phyloP scores from a whole-genome alignment of 2,888 invertebrate species.

The Pollenia angustigena region DNA sequence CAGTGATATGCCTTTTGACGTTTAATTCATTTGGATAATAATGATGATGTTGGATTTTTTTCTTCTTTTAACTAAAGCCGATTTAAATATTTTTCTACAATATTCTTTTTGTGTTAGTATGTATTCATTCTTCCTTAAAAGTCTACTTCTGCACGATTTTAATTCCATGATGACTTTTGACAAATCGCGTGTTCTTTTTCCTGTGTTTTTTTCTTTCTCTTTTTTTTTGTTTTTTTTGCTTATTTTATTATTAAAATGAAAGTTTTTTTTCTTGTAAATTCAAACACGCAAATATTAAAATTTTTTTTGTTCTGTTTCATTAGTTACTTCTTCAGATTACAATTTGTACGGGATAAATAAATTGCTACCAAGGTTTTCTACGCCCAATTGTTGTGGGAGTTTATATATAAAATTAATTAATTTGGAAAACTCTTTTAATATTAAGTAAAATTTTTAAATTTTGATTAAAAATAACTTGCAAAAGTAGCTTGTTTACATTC shows the following conservation, averaged over 20 bases:
- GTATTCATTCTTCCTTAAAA: constrained; percentile 18
- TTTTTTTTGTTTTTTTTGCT: not conserved
- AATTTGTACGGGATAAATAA: constrained; percentile 29
- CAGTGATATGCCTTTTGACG: constrained; percentile 24
- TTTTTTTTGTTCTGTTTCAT: constrained; percentile 31
- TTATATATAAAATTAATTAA: no score
- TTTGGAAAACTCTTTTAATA: no score
- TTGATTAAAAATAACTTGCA: not conserved
- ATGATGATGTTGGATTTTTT: not conserved
- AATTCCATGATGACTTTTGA: constrained; percentile 17
- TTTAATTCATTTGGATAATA: constrained; percentile 26
- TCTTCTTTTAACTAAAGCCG: constrained; percentile 27
- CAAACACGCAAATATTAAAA: constrained; percentile 64
- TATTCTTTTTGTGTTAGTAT: not conserved
- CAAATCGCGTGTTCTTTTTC: constrained; percentile 50
- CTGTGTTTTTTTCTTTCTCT: constrained; percentile 11
- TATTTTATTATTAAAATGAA: constrained; percentile 33
- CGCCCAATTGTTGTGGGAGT: no score
- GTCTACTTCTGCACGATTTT: constrained; percentile 26
- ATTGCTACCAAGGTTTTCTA: not conserved
- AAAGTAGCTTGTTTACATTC: not conserved
- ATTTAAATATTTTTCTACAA: constrained; percentile 10
- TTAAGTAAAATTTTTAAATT: not conserved
- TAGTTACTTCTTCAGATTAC: not conserved
- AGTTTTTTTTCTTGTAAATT: constrained; percentile 35